Percentiles rank a stretch among this genome's conserved stretches.
Evolutionary conservation across 2,797 vertebrate genomes (phyloP).

Genomic region (Peromyscus eremicus): DNA sequence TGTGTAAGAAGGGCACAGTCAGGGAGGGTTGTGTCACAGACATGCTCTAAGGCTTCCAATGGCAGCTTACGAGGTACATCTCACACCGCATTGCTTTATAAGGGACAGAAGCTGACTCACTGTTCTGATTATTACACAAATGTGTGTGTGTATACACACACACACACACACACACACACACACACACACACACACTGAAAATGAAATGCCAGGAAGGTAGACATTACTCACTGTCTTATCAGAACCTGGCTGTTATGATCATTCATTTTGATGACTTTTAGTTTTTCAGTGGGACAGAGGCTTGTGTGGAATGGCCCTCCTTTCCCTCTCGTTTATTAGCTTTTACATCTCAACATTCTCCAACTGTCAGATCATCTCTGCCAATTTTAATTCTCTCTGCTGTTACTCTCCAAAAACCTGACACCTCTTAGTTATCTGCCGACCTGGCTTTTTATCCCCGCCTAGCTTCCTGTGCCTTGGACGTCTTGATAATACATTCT

Average conservation of each 20-base stretch:
- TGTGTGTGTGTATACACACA: too few species aligned
- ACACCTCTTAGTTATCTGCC: not conserved
- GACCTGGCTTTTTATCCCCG: not conserved
- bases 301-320: not conserved
- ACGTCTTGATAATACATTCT: not conserved
- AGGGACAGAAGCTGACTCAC: not conserved
- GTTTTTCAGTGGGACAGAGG: not conserved
- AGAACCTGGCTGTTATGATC: constrained; percentile 3
- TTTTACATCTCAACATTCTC: not conserved
- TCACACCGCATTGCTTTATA: not conserved
- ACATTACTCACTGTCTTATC: constrained; percentile 47
- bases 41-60: not conserved
- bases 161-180: too few species aligned
- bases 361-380: not conserved
- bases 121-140: not conserved
- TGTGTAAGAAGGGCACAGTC: not conserved
- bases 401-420: not conserved
- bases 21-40: not conserved
- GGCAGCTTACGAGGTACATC: not conserved
- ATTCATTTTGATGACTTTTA: not conserved
- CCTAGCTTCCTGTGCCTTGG: not conserved
- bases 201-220: constrained; percentile 55
- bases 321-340: not conserved
- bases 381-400: not conserved
- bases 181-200: not conserved